These are phyloP conservation scores for Frankliniella fusca DNA, from an alignment of 2,888 invertebrate genomes.

Conservation along the genomic window DNA sequence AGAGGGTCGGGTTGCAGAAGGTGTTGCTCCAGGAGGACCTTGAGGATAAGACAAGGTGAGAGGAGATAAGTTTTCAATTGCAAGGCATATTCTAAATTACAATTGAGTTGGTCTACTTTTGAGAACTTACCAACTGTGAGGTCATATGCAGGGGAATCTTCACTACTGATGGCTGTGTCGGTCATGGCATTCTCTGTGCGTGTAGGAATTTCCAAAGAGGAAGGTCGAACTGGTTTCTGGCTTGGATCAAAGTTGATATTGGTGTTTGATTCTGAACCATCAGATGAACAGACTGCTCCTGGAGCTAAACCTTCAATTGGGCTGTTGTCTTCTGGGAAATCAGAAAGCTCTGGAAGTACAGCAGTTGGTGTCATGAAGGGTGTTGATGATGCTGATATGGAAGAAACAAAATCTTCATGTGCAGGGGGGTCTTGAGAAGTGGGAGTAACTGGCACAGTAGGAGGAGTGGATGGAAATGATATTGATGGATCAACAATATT, in stretches of 20 bases:
- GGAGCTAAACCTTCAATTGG: background rate
- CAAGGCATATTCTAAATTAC: background rate
- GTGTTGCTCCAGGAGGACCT: conserved; percentile 2
- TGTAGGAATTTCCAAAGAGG: background rate
- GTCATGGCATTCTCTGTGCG: background rate
- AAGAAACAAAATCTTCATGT: background rate
- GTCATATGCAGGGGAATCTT: background rate
- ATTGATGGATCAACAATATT: background rate
- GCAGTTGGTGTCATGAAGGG: conserved; percentile 6
- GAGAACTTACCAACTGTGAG: background rate
- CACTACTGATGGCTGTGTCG: background rate
- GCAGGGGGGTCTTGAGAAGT: background rate
- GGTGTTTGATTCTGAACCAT: background rate
- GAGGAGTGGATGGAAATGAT: background rate
- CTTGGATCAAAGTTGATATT: background rate
- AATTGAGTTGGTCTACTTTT: too few species aligned
- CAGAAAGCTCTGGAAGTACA: background rate
- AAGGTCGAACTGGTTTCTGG: background rate
- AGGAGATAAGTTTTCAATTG: background rate
- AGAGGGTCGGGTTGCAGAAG: background rate
- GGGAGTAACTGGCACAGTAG: background rate
- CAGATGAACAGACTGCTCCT: background rate
- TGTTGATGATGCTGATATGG: background rate
- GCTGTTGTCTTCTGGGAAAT: background rate
- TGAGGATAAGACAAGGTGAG: background rate